These are phyloP conservation scores for Caenorhabditis becei DNA, from an alignment of 2,888 invertebrate genomes.

Conservation along the genomic window DNA sequence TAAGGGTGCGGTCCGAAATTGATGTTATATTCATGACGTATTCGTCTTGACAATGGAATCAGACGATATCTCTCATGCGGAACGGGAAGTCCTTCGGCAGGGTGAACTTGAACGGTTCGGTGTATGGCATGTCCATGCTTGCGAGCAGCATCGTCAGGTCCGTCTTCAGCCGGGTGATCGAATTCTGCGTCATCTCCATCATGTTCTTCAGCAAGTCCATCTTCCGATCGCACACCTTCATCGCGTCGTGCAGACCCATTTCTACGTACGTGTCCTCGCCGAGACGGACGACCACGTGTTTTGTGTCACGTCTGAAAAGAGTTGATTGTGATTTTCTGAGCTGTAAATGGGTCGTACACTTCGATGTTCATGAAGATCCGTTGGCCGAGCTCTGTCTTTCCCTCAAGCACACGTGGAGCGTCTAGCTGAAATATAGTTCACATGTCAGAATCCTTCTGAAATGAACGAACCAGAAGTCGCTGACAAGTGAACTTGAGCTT, in stretches of 20 bases:
- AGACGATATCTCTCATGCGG: slow-evolving; percentile 1
- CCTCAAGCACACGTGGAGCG: slow-evolving; percentile 21
- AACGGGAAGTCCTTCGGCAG: slow-evolving; percentile 29
- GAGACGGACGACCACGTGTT: slow-evolving; percentile 63
- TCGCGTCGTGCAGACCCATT: slow-evolving; percentile 58
- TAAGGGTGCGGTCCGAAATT: too few relatives aligned
- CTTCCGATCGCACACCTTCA: slow-evolving; percentile 52
- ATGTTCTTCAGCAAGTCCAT: slow-evolving; percentile 45
- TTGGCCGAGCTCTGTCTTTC: slow-evolving; percentile 62
- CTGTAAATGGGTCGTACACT: slow-evolving; percentile 42
- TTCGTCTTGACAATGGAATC: background rate
- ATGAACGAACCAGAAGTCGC: slow-evolving; percentile 21
- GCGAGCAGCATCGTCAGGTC: slow-evolving; percentile 37
- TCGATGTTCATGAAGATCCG: slow-evolving; percentile 64
- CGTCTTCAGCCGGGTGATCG: slow-evolving; percentile 20
- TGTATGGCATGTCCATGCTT: slow-evolving; percentile 38
- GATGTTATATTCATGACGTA: too few relatives aligned
- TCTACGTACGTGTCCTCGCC: slow-evolving; percentile 60
- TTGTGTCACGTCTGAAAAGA: slow-evolving; percentile 59
- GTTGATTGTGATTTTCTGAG: background rate
- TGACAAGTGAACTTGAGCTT: slow-evolving; percentile 52
- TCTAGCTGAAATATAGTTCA: slow-evolving; percentile 29
- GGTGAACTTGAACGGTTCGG: slow-evolving; percentile 27
- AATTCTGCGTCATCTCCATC: slow-evolving; percentile 27
- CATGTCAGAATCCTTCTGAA: background rate